Percentiles rank a stretch among this genome's conserved stretches.
phyloP scores from a whole-genome alignment of 2,888 invertebrate species.

The Perizoma flavofasciatum region DNA sequence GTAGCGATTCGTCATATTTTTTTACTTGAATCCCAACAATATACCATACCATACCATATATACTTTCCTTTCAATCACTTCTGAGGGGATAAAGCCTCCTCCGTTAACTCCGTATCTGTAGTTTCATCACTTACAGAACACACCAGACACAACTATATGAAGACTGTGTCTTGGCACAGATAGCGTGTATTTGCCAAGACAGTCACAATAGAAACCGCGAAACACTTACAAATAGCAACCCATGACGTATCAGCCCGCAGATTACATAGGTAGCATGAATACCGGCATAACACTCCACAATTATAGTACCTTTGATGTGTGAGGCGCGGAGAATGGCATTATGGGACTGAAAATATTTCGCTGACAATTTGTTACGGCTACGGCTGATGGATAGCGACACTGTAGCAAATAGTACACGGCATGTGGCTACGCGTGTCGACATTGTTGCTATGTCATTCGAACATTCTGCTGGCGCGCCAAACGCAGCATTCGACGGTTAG shows the following conservation, averaged over 20 bases:
- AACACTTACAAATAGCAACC: too few species aligned
- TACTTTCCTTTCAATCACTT: too few species aligned
- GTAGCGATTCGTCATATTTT: slow-evolving; percentile 7
- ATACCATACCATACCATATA: too few species aligned
- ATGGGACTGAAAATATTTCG: slow-evolving; percentile 50
- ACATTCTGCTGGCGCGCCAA: too few species aligned
- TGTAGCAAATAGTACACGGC: slow-evolving; percentile 24
- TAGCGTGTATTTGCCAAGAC: too few species aligned
- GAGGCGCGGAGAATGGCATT: slow-evolving; percentile 49
- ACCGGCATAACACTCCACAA: slow-evolving; percentile 41
- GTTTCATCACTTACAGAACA: too few species aligned
- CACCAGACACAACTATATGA: too few species aligned
- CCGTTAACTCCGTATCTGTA: too few species aligned
- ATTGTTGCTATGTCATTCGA: not conserved
- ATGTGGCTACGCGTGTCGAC: slow-evolving; percentile 1
- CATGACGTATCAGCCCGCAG: not conserved
- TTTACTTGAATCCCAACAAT: not conserved
- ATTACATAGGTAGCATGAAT: slow-evolving; percentile 28
- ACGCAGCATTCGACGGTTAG: too few species aligned
- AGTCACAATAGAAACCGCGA: too few species aligned
- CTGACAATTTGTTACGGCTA: slow-evolving; percentile 47
- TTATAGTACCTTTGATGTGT: slow-evolving; percentile 52
- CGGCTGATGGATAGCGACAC: slow-evolving; percentile 44
- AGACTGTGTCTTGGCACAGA: too few species aligned
- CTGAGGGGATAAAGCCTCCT: too few species aligned